A percentile compares a stretch with the other conserved stretches of the same genome.
phyloP scores from a whole-genome alignment of 2,113 vertebrate species.

The Ophiodon elongatus region DNA sequence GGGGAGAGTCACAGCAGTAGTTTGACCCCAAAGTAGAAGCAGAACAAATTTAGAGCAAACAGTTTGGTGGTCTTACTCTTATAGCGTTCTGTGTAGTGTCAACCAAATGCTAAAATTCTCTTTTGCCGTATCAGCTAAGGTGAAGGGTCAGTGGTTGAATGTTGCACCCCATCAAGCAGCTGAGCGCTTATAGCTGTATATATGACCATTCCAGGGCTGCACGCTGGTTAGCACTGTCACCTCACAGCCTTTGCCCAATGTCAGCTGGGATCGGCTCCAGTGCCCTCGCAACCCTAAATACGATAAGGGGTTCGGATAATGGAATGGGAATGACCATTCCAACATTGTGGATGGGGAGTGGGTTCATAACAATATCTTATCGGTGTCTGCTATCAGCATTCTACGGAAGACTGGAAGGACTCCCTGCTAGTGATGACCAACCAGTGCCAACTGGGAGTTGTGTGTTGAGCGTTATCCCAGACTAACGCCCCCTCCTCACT shows the following conservation, averaged over 20 bases:
- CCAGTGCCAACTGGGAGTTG: neutral
- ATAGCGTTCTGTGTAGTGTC: slow-evolving; percentile 23
- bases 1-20: neutral
- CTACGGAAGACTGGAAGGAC: neutral
- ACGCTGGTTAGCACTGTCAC: too few relatives aligned
- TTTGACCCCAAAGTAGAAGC: neutral
- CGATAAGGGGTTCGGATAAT: too few relatives aligned
- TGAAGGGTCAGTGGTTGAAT: slow-evolving; percentile 20
- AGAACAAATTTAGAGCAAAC: neutral
- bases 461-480: neutral
- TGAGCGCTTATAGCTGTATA: neutral
- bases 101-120: neutral
- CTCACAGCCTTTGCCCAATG: too few relatives aligned
- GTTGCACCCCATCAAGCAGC: slow-evolving; percentile 12
- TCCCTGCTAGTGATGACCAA: too few relatives aligned
- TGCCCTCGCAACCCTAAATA: too few relatives aligned
- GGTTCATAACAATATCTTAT: neutral
- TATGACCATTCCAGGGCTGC: neutral
- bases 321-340: neutral
- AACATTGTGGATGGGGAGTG: neutral
- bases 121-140: slow-evolving; percentile 9
- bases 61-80: neutral
- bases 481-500: too few relatives aligned
- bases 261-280: too few relatives aligned
- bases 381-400: neutral